Evolutionary conservation across 2,797 vertebrate genomes (phyloP), one percentile per base, ranked within the genome.

Genomic region (Muscicapa comitata): DNA sequence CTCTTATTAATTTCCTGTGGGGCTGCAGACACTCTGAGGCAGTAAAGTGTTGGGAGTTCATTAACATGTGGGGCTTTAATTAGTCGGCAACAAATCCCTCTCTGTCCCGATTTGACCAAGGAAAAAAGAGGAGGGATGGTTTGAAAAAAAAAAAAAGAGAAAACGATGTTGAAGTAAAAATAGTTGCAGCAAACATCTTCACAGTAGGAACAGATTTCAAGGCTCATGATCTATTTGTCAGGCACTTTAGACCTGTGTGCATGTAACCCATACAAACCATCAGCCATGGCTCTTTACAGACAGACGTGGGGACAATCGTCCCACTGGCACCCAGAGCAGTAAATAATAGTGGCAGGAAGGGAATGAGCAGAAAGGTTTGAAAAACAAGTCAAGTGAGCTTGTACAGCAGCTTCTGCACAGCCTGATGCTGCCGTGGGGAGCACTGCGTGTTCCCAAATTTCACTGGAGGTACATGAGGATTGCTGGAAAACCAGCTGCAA

Each of bases 1-100:
- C 80, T 95, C 92, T 96, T 97, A 97, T 97, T 98, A 98, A 97
- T 97, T 97, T 98, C 97, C 97, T 97, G 96, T 89, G 95, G 98
- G 94, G 96, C 76, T 93, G 88, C 87, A 70, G 58, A 90, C 96
- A 93, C 93, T 96, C 91, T 18, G 87, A 96, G 86, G 94, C 85
- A 83, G 88, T 79, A 61, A 95, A 97, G 72, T 95, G 80, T 91
- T 96, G 86, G 96, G 97, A 95, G 94, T 96, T 98, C 96, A 96
- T 98, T 98, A 98, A 95, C 88, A 93, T 75, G 91, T 80, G 54
- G 91, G 96, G 78, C 91, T 97, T 96, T 97, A 97, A 98, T 98
- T 98, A 97, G 94, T 85, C 17, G 11, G 74, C 65, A 76, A 96
- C 96, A 89, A 91, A 96, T 95, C 89, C 72, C 81, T 94, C 81